These are phyloP conservation scores for Dipus sagitta DNA, from an alignment of 2,797 vertebrate species.

Conservation along the genomic window DNA sequence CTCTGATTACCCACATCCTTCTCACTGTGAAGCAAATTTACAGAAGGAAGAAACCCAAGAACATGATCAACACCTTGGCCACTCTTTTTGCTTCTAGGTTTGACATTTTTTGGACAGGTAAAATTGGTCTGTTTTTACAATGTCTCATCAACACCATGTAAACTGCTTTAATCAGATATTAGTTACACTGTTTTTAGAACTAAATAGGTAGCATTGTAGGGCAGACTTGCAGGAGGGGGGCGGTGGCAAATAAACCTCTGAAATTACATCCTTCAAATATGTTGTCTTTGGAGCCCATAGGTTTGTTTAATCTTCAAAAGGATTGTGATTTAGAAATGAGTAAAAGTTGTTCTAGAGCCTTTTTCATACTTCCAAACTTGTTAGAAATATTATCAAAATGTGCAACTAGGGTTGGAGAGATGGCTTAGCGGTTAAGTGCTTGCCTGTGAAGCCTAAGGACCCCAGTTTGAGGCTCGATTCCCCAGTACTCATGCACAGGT, in stretches of 20 bases:
- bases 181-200: constrained; percentile 33
- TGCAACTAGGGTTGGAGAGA: no score
- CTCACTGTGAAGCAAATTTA: neutral
- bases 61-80: neutral
- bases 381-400: constrained; percentile 28
- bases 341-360: no score
- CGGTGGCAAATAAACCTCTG: constrained; percentile 27
- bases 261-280: neutral
- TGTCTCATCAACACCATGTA: neutral
- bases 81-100: neutral
- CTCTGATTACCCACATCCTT: neutral
- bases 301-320: constrained; percentile 40
- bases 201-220: no score
- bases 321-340: no score
- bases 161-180: neutral
- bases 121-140: neutral
- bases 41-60: neutral
- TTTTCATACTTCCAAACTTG: constrained; percentile 16
- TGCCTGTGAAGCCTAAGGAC: no score
- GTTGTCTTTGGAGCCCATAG: neutral
- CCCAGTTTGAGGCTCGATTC: no score
- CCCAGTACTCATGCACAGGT: no score
- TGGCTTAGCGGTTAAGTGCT: no score
- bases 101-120: constrained; percentile 41
- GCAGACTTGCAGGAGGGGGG: neutral